Evolutionary conservation across 2,888 invertebrate genomes (phyloP).

Genomic region (Xylota segnis): DNA sequence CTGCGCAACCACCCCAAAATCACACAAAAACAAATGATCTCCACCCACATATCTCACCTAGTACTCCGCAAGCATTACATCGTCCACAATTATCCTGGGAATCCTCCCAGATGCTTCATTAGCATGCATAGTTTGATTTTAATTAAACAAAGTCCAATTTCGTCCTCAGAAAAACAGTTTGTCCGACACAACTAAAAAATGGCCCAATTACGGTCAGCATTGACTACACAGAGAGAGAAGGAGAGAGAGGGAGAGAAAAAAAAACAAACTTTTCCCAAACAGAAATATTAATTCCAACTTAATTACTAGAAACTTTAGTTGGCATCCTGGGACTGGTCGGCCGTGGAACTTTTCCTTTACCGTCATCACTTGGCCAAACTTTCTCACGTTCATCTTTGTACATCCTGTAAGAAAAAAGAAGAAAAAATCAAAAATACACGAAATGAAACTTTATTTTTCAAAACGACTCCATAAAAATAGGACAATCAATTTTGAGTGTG

Average conservation of each 20-base stretch:
- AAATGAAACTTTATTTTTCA: slow-evolving; percentile 26
- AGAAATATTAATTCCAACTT: slow-evolving; percentile 57
- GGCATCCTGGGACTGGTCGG: slow-evolving; percentile 34
- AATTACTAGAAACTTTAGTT: slow-evolving; percentile 60
- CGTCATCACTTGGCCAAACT: slow-evolving; percentile 37
- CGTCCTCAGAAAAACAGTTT: background rate
- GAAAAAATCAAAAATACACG: slow-evolving; percentile 10
- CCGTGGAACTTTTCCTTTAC: slow-evolving; percentile 43
- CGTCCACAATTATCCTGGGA: background rate
- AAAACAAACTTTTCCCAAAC: slow-evolving; percentile 9
- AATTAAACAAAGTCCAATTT: slow-evolving; percentile 49
- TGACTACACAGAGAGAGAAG: background rate
- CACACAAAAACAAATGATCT: background rate
- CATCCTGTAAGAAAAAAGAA: slow-evolving; percentile 1
- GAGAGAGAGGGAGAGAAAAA: background rate
- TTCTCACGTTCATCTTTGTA: slow-evolving; percentile 39
- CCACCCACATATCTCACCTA: background rate
- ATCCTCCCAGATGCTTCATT: slow-evolving; percentile 34
- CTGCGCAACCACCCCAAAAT: background rate
- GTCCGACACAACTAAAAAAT: slow-evolving; percentile 26
- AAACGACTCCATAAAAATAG: slow-evolving; percentile 59
- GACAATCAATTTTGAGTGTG: slow-evolving; percentile 71
- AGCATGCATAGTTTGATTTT: slow-evolving; percentile 42
- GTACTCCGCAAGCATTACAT: background rate
- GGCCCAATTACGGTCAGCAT: slow-evolving; percentile 27